A percentile compares a stretch with the other conserved stretches of the same genome.
phyloP scores from a whole-genome alignment of 2,113 vertebrate species.

The Podarcis muralis region DNA sequence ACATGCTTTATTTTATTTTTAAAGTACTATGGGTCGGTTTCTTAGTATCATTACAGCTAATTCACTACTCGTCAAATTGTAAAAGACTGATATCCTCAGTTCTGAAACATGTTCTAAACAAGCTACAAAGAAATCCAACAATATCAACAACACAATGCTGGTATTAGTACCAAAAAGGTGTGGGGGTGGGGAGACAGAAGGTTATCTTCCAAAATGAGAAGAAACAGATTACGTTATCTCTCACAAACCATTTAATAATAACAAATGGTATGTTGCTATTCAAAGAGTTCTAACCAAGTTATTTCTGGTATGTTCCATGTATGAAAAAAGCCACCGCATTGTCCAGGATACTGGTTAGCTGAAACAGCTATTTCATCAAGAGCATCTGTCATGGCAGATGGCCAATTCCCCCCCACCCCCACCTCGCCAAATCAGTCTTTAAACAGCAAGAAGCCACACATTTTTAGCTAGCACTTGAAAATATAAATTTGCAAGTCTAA shows the following conservation, averaged over 20 bases:
- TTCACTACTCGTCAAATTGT: not conserved
- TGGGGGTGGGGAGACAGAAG: not conserved
- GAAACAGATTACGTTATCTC: not conserved
- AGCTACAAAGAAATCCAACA: not conserved
- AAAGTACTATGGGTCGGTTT: not conserved
- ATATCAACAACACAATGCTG: not conserved
- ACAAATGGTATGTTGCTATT: not conserved
- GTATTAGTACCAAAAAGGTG: not conserved
- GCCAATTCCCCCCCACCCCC: not conserved
- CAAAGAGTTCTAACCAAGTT: constrained; percentile 5
- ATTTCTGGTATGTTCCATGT: constrained; percentile 11
- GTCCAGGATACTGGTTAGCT: not conserved
- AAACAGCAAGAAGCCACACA: constrained; percentile 21
- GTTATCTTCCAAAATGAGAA: constrained; percentile 3
- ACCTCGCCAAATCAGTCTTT: constrained; percentile 21
- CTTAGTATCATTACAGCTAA: not conserved
- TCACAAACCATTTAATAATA: not conserved
- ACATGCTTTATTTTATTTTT: not conserved
- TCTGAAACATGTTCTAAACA: not conserved
- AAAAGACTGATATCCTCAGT: not conserved
- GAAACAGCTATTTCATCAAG: constrained; percentile 38
- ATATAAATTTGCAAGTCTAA: constrained; percentile 32
- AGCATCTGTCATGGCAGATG: constrained; percentile 47
- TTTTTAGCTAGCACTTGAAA: constrained; percentile 31
- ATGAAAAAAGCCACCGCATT: constrained; percentile 17